Evolutionary conservation across 2,797 vertebrate genomes (phyloP), one percentile per base, ranked within the genome.

Genomic region (Dendrocincla fuliginosa): DNA sequence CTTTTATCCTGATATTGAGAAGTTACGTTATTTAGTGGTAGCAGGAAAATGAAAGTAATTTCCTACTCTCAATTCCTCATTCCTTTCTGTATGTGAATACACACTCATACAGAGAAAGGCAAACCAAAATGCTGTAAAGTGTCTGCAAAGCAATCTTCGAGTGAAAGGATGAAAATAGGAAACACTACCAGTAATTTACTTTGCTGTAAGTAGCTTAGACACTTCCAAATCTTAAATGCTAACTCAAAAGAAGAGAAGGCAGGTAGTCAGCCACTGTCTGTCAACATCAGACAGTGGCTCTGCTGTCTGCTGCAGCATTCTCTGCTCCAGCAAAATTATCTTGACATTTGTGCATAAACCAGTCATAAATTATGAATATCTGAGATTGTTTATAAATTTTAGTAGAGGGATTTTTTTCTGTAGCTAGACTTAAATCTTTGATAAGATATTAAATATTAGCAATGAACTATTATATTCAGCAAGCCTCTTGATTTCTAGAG

Each of bases 1-100:
- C 78, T 95, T 90, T 91, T 75, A 93, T 28, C 61, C 57, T 89
- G 60, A 50, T 89, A 71, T 65, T 69, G 75, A 94, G 53, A 93
- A 77, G 75, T 83, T 8, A 60, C 17, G 22, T 78, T 93, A 92
- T 89, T 89, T 89, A 91, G 64, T 59, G 57, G 19, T 41, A 83
- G 64, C 17, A 77, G 7, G 42, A 87, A 95, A 92, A 93, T 61
- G 46, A 89, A 85, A 96, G 81, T 39, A 85, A 77, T 97, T 95
- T 95, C 65, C 39, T 50, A 32, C 25, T 52, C 56, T 93, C 64
- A 70, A 19, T 87, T 53, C 20, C 50, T 87, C 64, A 39, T 89
- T 83, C 50, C 5, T 70, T 37, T 77, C 60, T 64, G 7, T 56
- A 50, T 28, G 24, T 69, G 73, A 81, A 79, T 53, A 49, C 3